Conservation (phyloP, 2,797 vertebrate species). For the Macroramphosus scolopax region DNA sequence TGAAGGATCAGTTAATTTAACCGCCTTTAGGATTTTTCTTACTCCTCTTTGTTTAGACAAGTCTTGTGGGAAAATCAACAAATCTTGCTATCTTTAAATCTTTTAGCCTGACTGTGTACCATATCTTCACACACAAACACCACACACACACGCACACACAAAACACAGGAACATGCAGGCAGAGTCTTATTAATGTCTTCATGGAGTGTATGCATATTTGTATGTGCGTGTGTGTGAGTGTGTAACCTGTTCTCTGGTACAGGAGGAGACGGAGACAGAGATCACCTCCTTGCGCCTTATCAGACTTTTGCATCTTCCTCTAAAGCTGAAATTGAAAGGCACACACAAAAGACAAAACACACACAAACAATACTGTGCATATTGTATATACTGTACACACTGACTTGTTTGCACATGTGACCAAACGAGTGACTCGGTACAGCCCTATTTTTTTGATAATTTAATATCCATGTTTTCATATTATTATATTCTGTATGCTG, state of each 20-base stretch:
- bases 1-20: constrained; percentile 27
- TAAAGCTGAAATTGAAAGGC: constrained; percentile 4
- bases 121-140: too few relatives aligned
- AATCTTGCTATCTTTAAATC: too few relatives aligned
- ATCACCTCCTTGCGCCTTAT: constrained; percentile 1
- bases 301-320: constrained; percentile 6
- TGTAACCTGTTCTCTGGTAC: too few relatives aligned
- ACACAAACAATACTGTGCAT: neutral
- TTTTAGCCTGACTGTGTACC: too few relatives aligned
- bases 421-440: too few relatives aligned
- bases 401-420: neutral
- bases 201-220: neutral
- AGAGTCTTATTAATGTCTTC: neutral
- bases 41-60: constrained; percentile 6
- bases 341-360: neutral
- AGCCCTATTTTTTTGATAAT: neutral
- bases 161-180: neutral
- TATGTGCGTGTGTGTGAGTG: too few relatives aligned
- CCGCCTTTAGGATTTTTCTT: constrained; percentile 12
- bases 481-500: neutral
- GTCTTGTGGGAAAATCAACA: too few relatives aligned
- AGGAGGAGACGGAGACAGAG: too few relatives aligned
- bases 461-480: neutral
- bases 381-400: neutral
- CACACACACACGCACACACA: constrained; percentile 4